Evolutionary conservation across 2,797 vertebrate genomes (phyloP).

Genomic region (Eulemur rubriventer): DNA sequence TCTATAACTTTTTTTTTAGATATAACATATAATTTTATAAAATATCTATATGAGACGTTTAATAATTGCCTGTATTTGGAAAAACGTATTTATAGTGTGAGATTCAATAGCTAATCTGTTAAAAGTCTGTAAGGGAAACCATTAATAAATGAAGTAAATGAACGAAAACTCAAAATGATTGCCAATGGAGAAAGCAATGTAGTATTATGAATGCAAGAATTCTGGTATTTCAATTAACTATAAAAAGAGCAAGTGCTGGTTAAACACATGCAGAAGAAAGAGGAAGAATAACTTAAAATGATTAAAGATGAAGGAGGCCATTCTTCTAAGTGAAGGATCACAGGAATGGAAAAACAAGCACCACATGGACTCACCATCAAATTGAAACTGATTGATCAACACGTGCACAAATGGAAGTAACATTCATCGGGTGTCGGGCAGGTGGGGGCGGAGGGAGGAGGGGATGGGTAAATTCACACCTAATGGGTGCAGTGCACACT

Average conservation of each 20-base stretch:
- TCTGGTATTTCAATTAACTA: fast-evolving
- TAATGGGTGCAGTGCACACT: too few relatives aligned
- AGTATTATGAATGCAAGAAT: neutral
- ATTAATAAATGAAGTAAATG: neutral
- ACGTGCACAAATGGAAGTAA: too few relatives aligned
- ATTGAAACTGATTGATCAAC: too few relatives aligned
- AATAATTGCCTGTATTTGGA: neutral
- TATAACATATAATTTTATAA: fast-evolving
- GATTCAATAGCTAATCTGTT: neutral
- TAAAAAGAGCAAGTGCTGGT: neutral
- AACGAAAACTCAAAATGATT: neutral
- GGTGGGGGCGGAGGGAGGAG: too few relatives aligned
- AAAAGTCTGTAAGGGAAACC: neutral
- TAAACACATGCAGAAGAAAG: neutral
- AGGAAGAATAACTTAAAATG: neutral
- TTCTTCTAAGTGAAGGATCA: too few relatives aligned
- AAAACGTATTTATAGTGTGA: neutral
- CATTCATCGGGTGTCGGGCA: too few relatives aligned
- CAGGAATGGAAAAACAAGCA: neutral
- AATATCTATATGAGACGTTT: neutral
- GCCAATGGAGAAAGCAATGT: neutral
- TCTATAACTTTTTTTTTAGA: neutral
- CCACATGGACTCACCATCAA: too few relatives aligned
- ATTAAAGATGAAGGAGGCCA: neutral
- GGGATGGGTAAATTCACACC: too few relatives aligned